Evolutionary conservation across 1,140 invertebrate species (phyloP).

Genomic region (Drosophila asahinai): DNA sequence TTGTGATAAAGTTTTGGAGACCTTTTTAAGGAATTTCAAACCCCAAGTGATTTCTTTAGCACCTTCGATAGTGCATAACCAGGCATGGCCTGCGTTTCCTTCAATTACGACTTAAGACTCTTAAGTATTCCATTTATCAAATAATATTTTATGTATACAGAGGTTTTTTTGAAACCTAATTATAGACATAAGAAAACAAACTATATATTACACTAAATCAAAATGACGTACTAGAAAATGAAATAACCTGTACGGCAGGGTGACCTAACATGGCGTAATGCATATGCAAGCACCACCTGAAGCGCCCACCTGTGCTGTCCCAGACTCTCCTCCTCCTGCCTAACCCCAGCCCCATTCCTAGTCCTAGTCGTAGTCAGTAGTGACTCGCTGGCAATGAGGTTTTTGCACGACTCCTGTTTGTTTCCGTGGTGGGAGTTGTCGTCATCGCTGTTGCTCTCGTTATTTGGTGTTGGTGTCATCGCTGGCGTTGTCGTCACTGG

Average conservation of each 20-base stretch:
- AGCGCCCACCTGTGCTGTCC: neutral
- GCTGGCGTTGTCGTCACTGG: constrained; percentile 71
- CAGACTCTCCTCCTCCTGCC: neutral
- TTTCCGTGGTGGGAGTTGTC: constrained; percentile 54
- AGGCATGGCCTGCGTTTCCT: too few relatives aligned
- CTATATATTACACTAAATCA: neutral
- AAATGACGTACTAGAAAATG: neutral
- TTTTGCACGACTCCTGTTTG: constrained; percentile 49
- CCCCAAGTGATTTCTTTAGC: too few relatives aligned
- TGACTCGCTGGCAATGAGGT: constrained; percentile 35
- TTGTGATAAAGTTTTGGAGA: too few relatives aligned
- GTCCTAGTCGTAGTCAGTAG: constrained; percentile 21
- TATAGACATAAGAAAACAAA: neutral
- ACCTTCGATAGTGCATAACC: too few relatives aligned
- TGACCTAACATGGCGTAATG: neutral
- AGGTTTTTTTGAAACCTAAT: neutral
- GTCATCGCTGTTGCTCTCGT: constrained; percentile 40
- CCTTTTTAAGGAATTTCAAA: too few relatives aligned
- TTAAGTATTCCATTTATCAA: neutral
- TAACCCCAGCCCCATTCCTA: neutral
- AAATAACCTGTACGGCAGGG: neutral
- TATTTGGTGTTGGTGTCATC: constrained; percentile 64
- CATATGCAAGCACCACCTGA: neutral
- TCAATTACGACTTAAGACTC: too few relatives aligned
- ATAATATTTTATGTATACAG: neutral